These are phyloP conservation scores for Numida meleagris DNA, from an alignment of 2,113 vertebrate species.

Conservation along the genomic window DNA sequence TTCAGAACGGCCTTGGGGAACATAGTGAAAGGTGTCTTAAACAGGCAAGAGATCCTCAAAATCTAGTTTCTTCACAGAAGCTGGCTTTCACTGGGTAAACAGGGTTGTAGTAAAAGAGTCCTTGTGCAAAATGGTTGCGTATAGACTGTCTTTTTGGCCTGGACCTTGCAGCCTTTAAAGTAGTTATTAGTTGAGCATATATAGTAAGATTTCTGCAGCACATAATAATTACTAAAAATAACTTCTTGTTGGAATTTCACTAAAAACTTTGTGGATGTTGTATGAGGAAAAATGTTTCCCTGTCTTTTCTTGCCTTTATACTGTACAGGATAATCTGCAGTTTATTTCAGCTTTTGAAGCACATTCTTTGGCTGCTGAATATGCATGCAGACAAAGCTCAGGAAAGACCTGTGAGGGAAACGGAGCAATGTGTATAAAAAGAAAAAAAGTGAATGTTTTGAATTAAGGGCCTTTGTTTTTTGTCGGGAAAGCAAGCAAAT, in stretches of 20 bases:
- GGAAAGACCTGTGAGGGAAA: not conserved
- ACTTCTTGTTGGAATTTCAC: not conserved
- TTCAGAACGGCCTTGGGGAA: slow-evolving; percentile 42
- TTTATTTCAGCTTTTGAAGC: not conserved
- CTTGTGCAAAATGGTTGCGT: not conserved
- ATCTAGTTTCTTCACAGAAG: not conserved
- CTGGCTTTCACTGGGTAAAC: slow-evolving; percentile 21
- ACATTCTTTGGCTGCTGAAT: not conserved
- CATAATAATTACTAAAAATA: not conserved
- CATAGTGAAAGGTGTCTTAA: slow-evolving; percentile 1
- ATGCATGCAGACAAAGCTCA: not conserved
- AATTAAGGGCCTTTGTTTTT: not conserved
- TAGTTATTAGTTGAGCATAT: not conserved
- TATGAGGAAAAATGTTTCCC: not conserved
- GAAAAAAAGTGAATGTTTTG: not conserved
- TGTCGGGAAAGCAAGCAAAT: not conserved
- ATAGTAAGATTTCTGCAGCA: not conserved
- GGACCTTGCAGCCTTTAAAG: not conserved
- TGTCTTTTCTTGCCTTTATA: not conserved
- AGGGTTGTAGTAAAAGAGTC: not conserved
- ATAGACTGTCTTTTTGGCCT: not conserved
- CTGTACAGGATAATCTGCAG: not conserved
- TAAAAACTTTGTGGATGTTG: not conserved
- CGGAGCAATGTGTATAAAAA: not conserved
- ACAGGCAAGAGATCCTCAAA: not conserved